Evolutionary conservation across 2,888 invertebrate species (phyloP), one percentile per base, ranked within the genome.

Genomic region (Agonopterix arenella): DNA sequence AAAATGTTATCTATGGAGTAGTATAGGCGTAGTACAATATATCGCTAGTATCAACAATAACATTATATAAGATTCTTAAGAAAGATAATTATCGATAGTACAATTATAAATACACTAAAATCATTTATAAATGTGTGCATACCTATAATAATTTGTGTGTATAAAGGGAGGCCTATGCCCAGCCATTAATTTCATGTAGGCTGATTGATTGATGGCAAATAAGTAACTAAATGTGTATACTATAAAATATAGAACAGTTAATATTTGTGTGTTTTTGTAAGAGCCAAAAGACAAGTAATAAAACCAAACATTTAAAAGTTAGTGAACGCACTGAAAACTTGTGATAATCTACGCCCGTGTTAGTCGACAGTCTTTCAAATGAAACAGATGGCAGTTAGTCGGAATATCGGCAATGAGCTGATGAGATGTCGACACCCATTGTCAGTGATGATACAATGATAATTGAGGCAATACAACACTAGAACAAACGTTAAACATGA

Each of bases 231-330:
- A 28, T 28, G 7, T 28, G 7, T 7, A 28, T 7, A 28, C 5
- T 28, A 28, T 28, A 28, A 28, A 28, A 28, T 28, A 18, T 18
- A 18, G 18, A 18, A 18, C 18, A 28, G 28, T 28, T 8, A 40
- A 40, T n/a, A 40, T 40, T n/a, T n/a, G 38, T 38, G 46, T 42
- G 42, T 40, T 9, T 49, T 38, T 28, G 36, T 36, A 9, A 44
- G 70, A 74, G 73, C 73, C 73, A 66, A 74, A 80, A 80, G 76
- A 80, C 76, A 76, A 80, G 84, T 82, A 84, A 80, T 74, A 80
- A 79, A 76, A 71, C 67, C 9, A 47, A 58, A 47, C 18, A 66
- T 61, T 60, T 59, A 66, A 53, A 63, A 70, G 81, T 85, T 85
- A 85, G 81, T 82, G 66, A 69, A 73, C 71, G 80, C 75, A 68